Conservation (phyloP, 2,888 invertebrate genomes). For the Gymnocheta viridis region DNA sequence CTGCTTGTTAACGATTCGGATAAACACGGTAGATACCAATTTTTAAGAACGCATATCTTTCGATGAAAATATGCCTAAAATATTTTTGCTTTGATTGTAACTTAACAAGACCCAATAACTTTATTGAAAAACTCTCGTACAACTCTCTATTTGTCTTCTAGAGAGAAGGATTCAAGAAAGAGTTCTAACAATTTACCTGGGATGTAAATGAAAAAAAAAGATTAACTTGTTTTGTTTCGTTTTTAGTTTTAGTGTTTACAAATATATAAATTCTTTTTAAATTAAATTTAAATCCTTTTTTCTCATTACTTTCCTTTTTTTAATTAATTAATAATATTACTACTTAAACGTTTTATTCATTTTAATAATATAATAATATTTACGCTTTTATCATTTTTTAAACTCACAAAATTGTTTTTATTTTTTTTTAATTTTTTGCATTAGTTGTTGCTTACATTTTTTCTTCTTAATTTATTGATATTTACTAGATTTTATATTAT, state of each 20-base stretch:
- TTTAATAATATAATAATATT: constrained; percentile 44
- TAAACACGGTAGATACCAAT: too few relatives aligned
- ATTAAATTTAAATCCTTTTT: constrained; percentile 57
- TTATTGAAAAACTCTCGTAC: neutral
- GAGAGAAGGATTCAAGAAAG: neutral
- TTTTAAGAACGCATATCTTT: too few relatives aligned
- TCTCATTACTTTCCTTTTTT: constrained; percentile 24
- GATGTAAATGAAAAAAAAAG: neutral
- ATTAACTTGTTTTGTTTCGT: neutral
- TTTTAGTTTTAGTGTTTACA: constrained; percentile 21
- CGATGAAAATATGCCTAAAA: neutral
- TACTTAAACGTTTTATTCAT: constrained; percentile 64
- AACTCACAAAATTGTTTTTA: constrained; percentile 39
- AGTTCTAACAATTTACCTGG: neutral
- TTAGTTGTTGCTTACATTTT: constrained; percentile 18
- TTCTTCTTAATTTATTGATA: constrained; percentile 44
- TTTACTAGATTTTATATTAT: constrained; percentile 47
- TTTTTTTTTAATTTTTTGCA: constrained; percentile 12
- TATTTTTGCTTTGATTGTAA: neutral
- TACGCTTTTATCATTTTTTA: constrained; percentile 18
- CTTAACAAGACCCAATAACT: neutral
- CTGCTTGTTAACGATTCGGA: too few relatives aligned
- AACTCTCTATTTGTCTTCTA: neutral
- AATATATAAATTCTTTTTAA: constrained; percentile 44
- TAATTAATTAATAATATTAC: constrained; percentile 66